Evolutionary conservation across 2,797 vertebrate species (phyloP).

Genomic region (Amphiprion clarkii): DNA sequence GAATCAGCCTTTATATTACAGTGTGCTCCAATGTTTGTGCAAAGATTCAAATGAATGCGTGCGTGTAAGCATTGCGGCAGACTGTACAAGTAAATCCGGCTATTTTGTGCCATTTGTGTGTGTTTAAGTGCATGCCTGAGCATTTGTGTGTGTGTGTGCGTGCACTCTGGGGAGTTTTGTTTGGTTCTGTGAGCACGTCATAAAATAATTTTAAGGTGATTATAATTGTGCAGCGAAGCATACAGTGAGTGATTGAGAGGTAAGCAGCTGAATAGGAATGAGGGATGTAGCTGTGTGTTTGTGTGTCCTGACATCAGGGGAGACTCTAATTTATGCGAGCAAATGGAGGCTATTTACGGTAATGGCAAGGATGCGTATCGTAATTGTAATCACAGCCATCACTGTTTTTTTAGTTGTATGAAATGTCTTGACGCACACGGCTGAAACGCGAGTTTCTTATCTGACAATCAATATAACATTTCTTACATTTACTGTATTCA

Average conservation of each 20-base stretch:
- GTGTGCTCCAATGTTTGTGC: constrained; percentile 35
- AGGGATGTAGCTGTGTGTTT: constrained; percentile 30
- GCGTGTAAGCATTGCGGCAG: constrained; percentile 14
- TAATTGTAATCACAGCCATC: constrained; percentile 60
- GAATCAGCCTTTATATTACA: constrained; percentile 49
- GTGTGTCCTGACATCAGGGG: constrained; percentile 35
- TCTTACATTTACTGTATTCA: neutral
- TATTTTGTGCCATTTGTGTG: constrained; percentile 16
- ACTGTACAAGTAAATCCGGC: constrained; percentile 7
- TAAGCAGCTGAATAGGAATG: constrained; percentile 75
- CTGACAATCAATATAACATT: neutral
- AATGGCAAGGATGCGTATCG: constrained; percentile 55
- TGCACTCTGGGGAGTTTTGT: constrained; percentile 41
- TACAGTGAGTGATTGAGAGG: constrained; percentile 78
- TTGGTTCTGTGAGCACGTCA: constrained; percentile 67
- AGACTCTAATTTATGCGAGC: constrained; percentile 44
- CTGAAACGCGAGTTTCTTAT: neutral
- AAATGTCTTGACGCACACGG: constrained; percentile 1
- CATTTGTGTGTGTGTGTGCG: constrained; percentile 4
- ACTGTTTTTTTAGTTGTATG: constrained; percentile 24
- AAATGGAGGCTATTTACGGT: constrained; percentile 57
- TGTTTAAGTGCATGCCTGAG: neutral
- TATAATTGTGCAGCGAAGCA: constrained; percentile 79
- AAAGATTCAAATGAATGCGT: neutral
- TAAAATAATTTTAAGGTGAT: constrained; percentile 83